phyloP scores from a whole-genome alignment of 2,888 invertebrate genomes.

The Diadegma fenestrale region DNA sequence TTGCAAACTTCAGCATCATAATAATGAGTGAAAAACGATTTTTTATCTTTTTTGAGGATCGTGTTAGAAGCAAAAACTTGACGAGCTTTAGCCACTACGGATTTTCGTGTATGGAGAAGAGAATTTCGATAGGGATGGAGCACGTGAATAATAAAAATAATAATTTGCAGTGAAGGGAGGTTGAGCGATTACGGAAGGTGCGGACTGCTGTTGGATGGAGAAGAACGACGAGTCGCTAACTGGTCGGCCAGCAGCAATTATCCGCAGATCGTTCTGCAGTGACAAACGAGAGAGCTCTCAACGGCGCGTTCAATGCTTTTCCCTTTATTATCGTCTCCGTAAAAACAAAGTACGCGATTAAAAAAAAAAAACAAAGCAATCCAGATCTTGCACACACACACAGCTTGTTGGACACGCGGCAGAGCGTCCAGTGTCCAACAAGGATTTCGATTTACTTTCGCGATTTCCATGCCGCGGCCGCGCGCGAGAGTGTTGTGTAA shows the following conservation, averaged over 20 bases:
- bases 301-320: constrained; percentile 6
- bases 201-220: constrained; percentile 15
- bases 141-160: not conserved
- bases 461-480: constrained; percentile 1
- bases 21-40: too few species aligned
- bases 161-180: not conserved
- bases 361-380: not conserved
- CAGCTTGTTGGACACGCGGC: too few species aligned
- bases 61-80: too few species aligned
- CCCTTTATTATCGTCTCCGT: constrained; percentile 46
- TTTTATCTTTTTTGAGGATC: too few species aligned
- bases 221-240: not conserved
- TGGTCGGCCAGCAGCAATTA: constrained; percentile 11
- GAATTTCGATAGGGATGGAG: not conserved
- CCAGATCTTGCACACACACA: too few species aligned
- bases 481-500: not conserved
- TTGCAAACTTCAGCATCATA: too few species aligned
- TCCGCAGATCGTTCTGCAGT: not conserved
- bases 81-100: not conserved
- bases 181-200: constrained; percentile 45
- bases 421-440: constrained; percentile 33
- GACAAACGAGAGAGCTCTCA: not conserved
- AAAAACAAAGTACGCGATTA: not conserved
- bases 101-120: not conserved
- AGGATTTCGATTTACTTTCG: constrained; percentile 54